Conservation (phyloP, 2,113 vertebrate species). For the Gobio gobio region DNA sequence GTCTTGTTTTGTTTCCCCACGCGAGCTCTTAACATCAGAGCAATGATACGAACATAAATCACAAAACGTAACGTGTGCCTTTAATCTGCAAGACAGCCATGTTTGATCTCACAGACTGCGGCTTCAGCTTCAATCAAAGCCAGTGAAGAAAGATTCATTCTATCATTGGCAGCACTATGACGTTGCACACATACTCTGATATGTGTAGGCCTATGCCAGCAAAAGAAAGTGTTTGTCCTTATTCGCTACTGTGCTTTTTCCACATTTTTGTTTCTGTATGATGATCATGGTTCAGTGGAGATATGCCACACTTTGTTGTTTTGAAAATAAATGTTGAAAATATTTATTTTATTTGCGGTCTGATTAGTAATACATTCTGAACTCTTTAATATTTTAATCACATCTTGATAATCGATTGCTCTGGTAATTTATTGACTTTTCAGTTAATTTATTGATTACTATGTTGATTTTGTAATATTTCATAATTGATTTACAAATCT, state of each 20-base stretch:
- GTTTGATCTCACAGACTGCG: slow-evolving; percentile 60
- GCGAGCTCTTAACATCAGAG: slow-evolving; percentile 77
- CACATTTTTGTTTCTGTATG: not conserved
- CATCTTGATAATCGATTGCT: not conserved
- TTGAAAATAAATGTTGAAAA: slow-evolving; percentile 5
- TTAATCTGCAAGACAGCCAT: slow-evolving; percentile 59
- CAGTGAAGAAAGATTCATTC: not conserved
- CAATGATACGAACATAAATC: slow-evolving; percentile 70
- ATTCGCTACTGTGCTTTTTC: not conserved
- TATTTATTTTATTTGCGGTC: not conserved
- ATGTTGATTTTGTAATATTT: not conserved
- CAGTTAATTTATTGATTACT: not conserved
- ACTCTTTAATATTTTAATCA: not conserved
- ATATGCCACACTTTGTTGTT: not conserved
- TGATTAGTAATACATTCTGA: not conserved
- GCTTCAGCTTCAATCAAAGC: slow-evolving; percentile 55
- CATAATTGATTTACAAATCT: not conserved
- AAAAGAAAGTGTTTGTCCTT: not conserved
- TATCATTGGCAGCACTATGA: not conserved
- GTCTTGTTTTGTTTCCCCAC: slow-evolving; percentile 59
- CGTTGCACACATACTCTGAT: not conserved
- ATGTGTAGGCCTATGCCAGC: not conserved
- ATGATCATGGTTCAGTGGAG: not conserved
- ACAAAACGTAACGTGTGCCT: slow-evolving; percentile 61
- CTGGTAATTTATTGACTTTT: not conserved